phyloP scores from a whole-genome alignment of 2,888 invertebrate species.

The Lamproptera curius region DNA sequence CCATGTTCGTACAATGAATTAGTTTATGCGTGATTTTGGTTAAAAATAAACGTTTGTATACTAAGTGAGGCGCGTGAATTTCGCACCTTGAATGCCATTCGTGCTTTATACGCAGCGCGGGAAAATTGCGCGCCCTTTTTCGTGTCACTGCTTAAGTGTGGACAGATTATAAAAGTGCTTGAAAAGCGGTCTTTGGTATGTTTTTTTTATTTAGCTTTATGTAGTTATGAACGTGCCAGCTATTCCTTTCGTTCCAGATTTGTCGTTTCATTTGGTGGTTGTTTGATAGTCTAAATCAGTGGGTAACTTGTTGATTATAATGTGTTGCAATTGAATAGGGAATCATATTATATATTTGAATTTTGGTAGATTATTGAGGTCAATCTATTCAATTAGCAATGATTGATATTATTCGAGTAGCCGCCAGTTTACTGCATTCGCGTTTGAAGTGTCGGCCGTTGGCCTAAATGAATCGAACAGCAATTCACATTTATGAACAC shows the following conservation, averaged over 20 bases:
- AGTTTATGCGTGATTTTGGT: slow-evolving; percentile 18
- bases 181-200: slow-evolving; percentile 11
- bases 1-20: slow-evolving; percentile 15
- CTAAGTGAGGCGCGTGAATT: slow-evolving; percentile 38
- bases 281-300: background rate
- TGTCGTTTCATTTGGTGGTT: too few species aligned
- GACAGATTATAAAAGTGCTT: slow-evolving; percentile 10
- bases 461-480: slow-evolving; percentile 48
- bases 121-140: slow-evolving; percentile 51
- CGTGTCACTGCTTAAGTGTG: slow-evolving; percentile 21
- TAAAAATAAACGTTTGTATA: slow-evolving; percentile 63
- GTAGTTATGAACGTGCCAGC: too few species aligned
- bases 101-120: slow-evolving; percentile 42
- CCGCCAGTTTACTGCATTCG: slow-evolving; percentile 32
- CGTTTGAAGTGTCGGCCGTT: slow-evolving; percentile 50
- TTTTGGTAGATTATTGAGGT: background rate
- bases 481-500: slow-evolving; percentile 48
- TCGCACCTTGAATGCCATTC: slow-evolving; percentile 58
- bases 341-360: background rate
- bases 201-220: background rate
- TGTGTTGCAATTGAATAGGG: too few species aligned
- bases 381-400: background rate
- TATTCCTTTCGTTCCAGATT: too few species aligned
- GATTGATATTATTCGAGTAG: slow-evolving; percentile 27
- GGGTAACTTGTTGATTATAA: background rate